Percentiles rank a stretch among this genome's conserved stretches.
phyloP scores from a whole-genome alignment of 2,113 vertebrate genomes.

The Poeciliopsis retropinna region DNA sequence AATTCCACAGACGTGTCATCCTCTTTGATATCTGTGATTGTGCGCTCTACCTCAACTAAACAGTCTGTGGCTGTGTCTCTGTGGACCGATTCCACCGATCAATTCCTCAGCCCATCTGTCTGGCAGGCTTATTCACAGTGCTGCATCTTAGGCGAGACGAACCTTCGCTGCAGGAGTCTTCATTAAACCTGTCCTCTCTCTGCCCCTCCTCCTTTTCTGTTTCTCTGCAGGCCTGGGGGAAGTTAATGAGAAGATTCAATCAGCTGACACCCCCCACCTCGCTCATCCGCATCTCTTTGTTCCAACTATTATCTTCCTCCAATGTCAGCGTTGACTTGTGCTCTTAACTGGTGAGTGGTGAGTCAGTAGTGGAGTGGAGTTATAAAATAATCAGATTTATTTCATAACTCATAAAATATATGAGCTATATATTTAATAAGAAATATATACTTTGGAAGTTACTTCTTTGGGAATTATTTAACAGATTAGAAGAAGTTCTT shows the following conservation, averaged over 20 bases:
- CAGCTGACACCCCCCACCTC: conserved; percentile 48
- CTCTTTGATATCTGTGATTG: conserved; percentile 62
- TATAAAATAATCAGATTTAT: neutral
- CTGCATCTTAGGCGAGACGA: conserved; percentile 47
- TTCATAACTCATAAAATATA: neutral
- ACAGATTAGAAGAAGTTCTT: neutral
- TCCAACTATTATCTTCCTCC: conserved; percentile 24
- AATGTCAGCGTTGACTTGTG: conserved; percentile 28
- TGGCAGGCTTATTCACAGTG: conserved; percentile 60
- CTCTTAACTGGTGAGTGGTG: conserved; percentile 3
- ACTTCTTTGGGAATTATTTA: neutral
- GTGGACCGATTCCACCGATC: conserved; percentile 57
- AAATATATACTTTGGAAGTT: too few relatives aligned
- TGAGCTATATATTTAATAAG: too few relatives aligned
- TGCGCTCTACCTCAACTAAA: conserved; percentile 53
- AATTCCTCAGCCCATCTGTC: conserved; percentile 68
- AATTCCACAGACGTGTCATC: conserved; percentile 56
- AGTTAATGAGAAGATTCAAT: conserved; percentile 78
- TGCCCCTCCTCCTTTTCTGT: conserved; percentile 40
- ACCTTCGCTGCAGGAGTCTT: conserved; percentile 62
- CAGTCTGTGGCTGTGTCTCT: conserved; percentile 54
- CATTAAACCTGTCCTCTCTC: conserved; percentile 67
- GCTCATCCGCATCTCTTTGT: conserved; percentile 2
- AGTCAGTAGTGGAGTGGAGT: too few relatives aligned
- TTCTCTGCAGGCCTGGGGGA: conserved; percentile 60